Percentiles rank a stretch among this genome's conserved stretches.
These are phyloP conservation scores for Nansenia antarctica DNA, from an alignment of 2,113 vertebrate species.

Conservation along the genomic window DNA sequence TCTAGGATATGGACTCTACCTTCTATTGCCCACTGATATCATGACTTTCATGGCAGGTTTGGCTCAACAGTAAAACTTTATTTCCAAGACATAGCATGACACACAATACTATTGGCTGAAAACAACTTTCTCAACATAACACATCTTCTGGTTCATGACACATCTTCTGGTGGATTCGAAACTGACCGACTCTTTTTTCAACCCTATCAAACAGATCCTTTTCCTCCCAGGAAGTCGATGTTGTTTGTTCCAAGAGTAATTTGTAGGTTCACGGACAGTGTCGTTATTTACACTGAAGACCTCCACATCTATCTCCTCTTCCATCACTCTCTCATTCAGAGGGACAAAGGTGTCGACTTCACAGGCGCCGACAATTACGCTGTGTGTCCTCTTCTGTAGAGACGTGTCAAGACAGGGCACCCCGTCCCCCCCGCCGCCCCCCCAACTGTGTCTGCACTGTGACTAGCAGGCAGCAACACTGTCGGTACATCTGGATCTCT, in stretches of 20 bases:
- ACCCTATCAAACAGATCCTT: no score
- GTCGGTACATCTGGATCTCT: background rate
- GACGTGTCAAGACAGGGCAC: slow-evolving; percentile 26
- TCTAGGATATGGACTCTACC: no score
- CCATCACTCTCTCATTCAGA: slow-evolving; percentile 54
- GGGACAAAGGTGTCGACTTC: slow-evolving; percentile 56
- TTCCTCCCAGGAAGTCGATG: slow-evolving; percentile 28
- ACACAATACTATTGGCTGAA: no score
- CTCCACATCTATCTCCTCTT: slow-evolving; percentile 40
- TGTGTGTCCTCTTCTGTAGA: slow-evolving; percentile 38
- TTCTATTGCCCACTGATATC: no score
- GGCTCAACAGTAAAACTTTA: no score
- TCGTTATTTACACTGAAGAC: slow-evolving; percentile 55
- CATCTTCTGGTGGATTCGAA: no score
- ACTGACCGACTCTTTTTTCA: no score
- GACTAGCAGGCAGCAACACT: background rate
- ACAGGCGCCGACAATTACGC: slow-evolving; percentile 47
- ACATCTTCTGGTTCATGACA: no score
- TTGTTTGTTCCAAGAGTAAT: slow-evolving; percentile 55
- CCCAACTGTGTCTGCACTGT: slow-evolving; percentile 16
- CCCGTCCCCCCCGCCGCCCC: no score
- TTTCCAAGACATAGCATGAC: no score
- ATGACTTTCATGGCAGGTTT: no score
- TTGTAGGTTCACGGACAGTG: slow-evolving; percentile 49
- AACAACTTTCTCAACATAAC: no score